Evolutionary conservation across 2,888 invertebrate genomes (phyloP).

Genomic region (Adelognathus sp.): DNA sequence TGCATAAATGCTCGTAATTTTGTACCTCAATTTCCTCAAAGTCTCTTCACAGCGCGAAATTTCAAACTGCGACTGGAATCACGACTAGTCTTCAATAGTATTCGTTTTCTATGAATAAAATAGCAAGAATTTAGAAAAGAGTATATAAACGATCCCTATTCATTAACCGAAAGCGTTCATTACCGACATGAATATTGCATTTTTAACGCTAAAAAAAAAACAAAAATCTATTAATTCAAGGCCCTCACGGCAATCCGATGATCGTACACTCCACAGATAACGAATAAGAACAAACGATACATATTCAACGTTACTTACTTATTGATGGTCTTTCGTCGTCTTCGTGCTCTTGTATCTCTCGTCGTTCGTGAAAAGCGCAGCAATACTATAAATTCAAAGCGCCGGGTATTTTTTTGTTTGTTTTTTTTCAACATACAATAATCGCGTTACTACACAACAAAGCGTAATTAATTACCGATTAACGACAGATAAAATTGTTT

Average conservation of each 20-base stretch:
- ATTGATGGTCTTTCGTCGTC: constrained; percentile 40
- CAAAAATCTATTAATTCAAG: constrained; percentile 23
- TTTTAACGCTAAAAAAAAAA: background rate
- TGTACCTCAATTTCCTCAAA: too few relatives aligned
- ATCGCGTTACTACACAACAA: constrained; percentile 6
- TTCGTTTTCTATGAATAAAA: constrained; percentile 63
- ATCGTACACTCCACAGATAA: constrained; percentile 16
- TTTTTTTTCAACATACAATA: background rate
- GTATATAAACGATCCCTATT: background rate
- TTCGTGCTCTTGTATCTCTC: constrained; percentile 47
- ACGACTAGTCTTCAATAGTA: constrained; percentile 74
- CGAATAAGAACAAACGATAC: constrained; percentile 21
- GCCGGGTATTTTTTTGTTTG: background rate
- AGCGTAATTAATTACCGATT: constrained; percentile 13
- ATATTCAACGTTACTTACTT: constrained; percentile 51
- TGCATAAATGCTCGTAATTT: too few relatives aligned
- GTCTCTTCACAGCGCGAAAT: constrained; percentile 46
- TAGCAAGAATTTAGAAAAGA: background rate
- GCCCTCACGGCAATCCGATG: constrained; percentile 17
- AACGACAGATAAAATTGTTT: constrained; percentile 29
- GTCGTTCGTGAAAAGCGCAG: constrained; percentile 39
- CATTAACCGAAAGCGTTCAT: background rate
- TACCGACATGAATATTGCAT: background rate
- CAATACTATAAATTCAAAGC: constrained; percentile 9
- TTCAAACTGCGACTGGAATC: constrained; percentile 65